Percentiles rank a stretch among this genome's conserved stretches.
phyloP scores from a whole-genome alignment of 2,888 invertebrate species.

The Auanema sp. region DNA sequence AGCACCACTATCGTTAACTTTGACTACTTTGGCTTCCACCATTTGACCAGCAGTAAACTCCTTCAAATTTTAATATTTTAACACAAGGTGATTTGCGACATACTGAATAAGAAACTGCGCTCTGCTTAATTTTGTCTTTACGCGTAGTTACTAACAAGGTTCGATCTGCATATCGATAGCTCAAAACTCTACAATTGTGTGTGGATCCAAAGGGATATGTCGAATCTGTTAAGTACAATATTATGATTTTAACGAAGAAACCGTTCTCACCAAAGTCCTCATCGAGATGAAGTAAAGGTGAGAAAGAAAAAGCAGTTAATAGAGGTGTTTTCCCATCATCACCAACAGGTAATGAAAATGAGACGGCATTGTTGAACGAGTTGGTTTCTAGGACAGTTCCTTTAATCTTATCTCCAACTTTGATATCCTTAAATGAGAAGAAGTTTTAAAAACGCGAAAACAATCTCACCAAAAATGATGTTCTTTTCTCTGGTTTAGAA shows the following conservation, averaged over 20 bases:
- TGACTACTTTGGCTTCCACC: conserved; percentile 27
- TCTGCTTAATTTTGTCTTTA: conserved; percentile 49
- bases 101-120: conserved; percentile 45
- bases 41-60: conserved; percentile 42
- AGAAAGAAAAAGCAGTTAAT: conserved; percentile 29
- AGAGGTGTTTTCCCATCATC: conserved; percentile 33
- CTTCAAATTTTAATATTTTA: conserved; percentile 16
- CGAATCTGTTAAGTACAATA: conserved; percentile 11
- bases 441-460: background rate
- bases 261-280: conserved; percentile 24
- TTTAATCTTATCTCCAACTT: background rate
- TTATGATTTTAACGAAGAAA: background rate
- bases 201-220: conserved; percentile 42
- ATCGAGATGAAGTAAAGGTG: conserved; percentile 28
- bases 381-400: background rate
- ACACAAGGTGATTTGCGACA: background rate
- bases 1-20: conserved; percentile 26
- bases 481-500: conserved; percentile 50
- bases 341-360: conserved; percentile 36
- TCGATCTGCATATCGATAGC: conserved; percentile 48
- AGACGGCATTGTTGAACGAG: conserved; percentile 29
- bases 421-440: background rate
- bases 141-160: conserved; percentile 47
- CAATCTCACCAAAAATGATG: conserved; percentile 34
- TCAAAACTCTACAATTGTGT: conserved; percentile 51